Base-by-base conservation (phyloP, 2,888 invertebrate species). In the Polyommatus iphigenia region DNA sequence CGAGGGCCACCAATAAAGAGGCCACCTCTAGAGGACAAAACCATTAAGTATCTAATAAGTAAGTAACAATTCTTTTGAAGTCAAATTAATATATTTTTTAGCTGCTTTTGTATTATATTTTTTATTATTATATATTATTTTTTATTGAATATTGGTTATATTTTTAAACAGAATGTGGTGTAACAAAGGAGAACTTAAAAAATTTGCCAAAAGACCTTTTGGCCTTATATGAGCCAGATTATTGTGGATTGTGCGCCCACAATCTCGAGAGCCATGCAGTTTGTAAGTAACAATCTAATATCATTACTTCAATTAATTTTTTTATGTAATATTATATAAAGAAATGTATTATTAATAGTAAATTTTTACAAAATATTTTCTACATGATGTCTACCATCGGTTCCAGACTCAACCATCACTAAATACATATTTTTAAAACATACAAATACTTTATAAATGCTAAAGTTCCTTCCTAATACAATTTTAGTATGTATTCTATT, bases 221-320 rank as follows among this genome's bases (percentile, higher is more conserved):
- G 76, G 77, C 81, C 3, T 80, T 88, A 62, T 87, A 91, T 72
- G 81, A 85, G 57, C 88, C 90, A 1, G 82, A 90, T 5, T 82
- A 84, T 80, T 93, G 93, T 84, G 90, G 90, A 0, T 78, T 92
- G 20, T 93, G 93, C 81, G 85, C 82, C 36, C 80, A 82, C 13
- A 79, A 67, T 46, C 57, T 78, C 67, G 78, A 78, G 41, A 78
- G 73, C 18, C 76, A 50, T 75, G 76, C 78, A 41, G 75, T 75
- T 62, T 78, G 75, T 79, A 72, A 71, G 67, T 71, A 62, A 75
- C 32, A 24, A 29, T 62, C 24, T 62, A 0, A 4, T 46, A 46
- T 0, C n/a, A 46, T 46, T 46, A 46, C 41, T 41, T 41, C 3
- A 59, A 20, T 54, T 18, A 59, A 20, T 54, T 18, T 18, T 18